Evolutionary conservation across 2,797 vertebrate species (phyloP), one percentile per base, ranked within the genome.

Genomic region (Philypnodon macrostomus): DNA sequence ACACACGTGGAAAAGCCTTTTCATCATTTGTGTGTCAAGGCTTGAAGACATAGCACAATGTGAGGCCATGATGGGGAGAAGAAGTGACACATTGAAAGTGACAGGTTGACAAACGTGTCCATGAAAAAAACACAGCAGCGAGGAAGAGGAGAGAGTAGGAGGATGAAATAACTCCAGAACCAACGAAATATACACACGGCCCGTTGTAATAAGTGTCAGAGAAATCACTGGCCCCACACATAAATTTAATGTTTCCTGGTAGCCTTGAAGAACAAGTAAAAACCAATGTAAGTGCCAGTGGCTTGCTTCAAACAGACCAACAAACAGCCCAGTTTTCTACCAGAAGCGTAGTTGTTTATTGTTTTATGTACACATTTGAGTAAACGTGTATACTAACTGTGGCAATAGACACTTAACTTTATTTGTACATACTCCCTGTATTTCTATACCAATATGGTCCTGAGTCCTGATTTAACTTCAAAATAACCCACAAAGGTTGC

Each of bases 31-130:
- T 58, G 67, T 78, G 78, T 86, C 81, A 77, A 73, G 70, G 69
- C 73, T 56, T 50, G 35, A 48, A 77, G 75, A 85, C 62, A 53
- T 70, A 84, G 81, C 38, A 35, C 73, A 71, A 78, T 59, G 79
- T 71, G 75, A 81, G 77, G 68, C 79, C 51, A 67, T 69, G 67
- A 72, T 80, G 71, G 75, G 70, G 45, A 74, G 47, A 69, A 69
- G 68, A 77, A 75, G 78, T 83, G 88, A 90, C 83, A 81, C 81
- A 90, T 86, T 80, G 72, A 80, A 85, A 85, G 74, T 87, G 88
- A 87, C 89, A 85, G 81, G 69, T 77, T 89, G 89, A 89, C 80
- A 89, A 89, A 91, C 80, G 76, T 85, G 86, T 87, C 86, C 80
- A 73, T 81, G 80, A 81, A 80, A 83, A 77, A n/a, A 64, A 86